Evolutionary conservation across 2,113 vertebrate species (phyloP), one percentile per base, ranked within the genome.

Genomic region (Tiliqua scincoides): DNA sequence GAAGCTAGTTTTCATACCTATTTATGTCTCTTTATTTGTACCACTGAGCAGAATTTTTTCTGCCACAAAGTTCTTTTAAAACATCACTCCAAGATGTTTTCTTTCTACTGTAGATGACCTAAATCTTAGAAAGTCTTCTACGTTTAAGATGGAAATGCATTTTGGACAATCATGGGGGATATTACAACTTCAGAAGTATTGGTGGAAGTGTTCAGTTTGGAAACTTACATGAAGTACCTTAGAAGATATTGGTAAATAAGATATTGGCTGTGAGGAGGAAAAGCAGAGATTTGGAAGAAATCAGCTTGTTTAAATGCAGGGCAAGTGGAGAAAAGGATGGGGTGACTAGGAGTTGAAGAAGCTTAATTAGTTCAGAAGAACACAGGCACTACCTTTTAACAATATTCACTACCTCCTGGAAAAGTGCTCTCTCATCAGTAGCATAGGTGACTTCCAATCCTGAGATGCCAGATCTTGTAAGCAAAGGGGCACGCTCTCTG

Each of bases 391-490:
- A 99, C 99, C 97, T 98, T 92, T 98, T 98, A 92, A 99, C 96
- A 93, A 99, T 93, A 89, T 93, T 88, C 90, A 97, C 91, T 90
- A 99, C 93, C 96, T 99, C 98, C 88, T 98, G 97, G 94, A 99
- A 98, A 95, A 99, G 98, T 94, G 95, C 92, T 95, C 97, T 98
- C 95, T 99, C 99, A 92, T 99, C 98, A 75, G 95, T 91, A 92
- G 97, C 93, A 63, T 99, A 99, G n/a, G 95, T 98, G 93, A 99
- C 97, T 95, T 98, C 96, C 93, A 99, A 95, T 92, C 98, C 97
- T 86, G 98, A 97, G 93, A 99, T 91, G 84, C 98, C 99, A 79
- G 98, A 99, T 96, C 98, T 97, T 94, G 98, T 97, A 91, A 99
- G 97, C 92, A 99, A 96, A 77, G 98, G 98, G 8, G 97, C 96